These are phyloP conservation scores for Melinaea menophilus DNA, from an alignment of 2,888 invertebrate genomes.

Conservation along the genomic window DNA sequence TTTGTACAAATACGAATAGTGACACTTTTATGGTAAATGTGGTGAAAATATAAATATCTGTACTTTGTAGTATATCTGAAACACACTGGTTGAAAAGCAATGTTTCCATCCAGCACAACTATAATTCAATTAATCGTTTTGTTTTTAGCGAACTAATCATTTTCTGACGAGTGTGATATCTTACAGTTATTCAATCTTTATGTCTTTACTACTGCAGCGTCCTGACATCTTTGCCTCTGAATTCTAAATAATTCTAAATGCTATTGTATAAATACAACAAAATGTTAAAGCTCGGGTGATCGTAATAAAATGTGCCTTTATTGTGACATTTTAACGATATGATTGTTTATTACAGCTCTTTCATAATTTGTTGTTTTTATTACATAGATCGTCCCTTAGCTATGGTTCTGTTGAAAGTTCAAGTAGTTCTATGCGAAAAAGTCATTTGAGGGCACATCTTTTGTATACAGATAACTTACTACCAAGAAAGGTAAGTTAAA, in stretches of 20 bases:
- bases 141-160: no score
- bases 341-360: no score
- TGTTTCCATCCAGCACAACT: no score
- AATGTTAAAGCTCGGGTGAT: neutral
- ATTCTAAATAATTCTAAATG: constrained; percentile 1
- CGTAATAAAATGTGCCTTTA: neutral
- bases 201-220: no score
- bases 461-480: constrained; percentile 52
- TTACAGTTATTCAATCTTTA: no score
- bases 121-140: no score
- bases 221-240: no score
- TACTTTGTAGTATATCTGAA: no score
- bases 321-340: neutral
- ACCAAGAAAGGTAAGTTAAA: constrained; percentile 40
- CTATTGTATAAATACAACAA: neutral
- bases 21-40: no score
- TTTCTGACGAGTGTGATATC: no score
- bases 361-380: neutral
- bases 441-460: constrained; percentile 36
- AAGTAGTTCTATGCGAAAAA: constrained; percentile 44
- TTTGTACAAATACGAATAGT: no score
- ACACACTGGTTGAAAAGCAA: no score
- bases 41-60: constrained; percentile 1
- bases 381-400: constrained; percentile 43
- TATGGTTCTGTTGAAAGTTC: constrained; percentile 41